Percentiles rank a stretch among this genome's conserved stretches.
phyloP scores from a whole-genome alignment of 2,113 vertebrate species.

The Indri indri region DNA sequence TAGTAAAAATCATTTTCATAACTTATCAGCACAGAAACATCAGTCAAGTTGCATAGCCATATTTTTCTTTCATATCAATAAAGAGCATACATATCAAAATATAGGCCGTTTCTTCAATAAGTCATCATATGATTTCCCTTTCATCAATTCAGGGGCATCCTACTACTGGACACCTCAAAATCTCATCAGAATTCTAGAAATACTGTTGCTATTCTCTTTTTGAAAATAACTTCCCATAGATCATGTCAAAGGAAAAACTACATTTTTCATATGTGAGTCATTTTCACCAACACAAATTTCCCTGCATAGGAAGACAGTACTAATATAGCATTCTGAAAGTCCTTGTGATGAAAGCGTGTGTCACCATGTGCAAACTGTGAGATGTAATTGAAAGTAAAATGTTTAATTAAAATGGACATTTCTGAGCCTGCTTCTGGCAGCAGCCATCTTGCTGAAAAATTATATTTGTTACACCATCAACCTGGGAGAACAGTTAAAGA shows the following conservation, averaged over 20 bases:
- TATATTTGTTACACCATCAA: conserved; percentile 78
- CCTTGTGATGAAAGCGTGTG: not conserved
- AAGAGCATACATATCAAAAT: not conserved
- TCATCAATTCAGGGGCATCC: not conserved
- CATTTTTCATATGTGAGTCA: not conserved
- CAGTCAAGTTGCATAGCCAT: not conserved
- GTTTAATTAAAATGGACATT: conserved; percentile 82
- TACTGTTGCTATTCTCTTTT: not conserved
- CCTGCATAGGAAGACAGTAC: not conserved
- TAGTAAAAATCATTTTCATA: not conserved
- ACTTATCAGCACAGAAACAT: not conserved
- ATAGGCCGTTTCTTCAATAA: not conserved
- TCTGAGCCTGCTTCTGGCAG: conserved; percentile 81
- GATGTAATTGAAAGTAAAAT: conserved; percentile 81
- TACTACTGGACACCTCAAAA: not conserved
- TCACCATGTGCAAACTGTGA: conserved; percentile 75
- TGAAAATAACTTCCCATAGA: not conserved
- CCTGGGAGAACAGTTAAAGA: conserved; percentile 65
- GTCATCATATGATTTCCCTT: not conserved
- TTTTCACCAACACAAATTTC: not conserved
- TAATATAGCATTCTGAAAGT: not conserved
- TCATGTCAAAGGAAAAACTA: not conserved
- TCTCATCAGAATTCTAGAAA: not conserved
- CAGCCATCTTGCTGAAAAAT: conserved; percentile 77
- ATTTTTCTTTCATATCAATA: not conserved